Evolutionary conservation across 2,797 vertebrate genomes (phyloP).

Genomic region (Ptychobarbus kaznakovi): DNA sequence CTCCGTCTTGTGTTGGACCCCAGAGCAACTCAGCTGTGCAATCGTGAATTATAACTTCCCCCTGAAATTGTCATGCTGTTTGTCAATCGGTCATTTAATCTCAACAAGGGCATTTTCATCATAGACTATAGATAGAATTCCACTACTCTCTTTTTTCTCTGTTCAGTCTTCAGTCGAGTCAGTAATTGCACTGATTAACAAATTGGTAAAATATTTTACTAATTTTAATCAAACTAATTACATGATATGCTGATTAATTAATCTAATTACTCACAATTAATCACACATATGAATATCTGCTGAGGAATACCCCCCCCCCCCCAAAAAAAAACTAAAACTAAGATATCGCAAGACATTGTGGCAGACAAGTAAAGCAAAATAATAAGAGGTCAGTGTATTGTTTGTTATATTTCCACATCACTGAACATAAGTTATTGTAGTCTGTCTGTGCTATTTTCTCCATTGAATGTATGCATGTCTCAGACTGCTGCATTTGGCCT

Average conservation of each 20-base stretch:
- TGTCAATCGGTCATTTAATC: constrained; percentile 30
- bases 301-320: neutral
- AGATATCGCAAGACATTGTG: neutral
- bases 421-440: neutral
- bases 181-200: constrained; percentile 31
- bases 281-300: neutral
- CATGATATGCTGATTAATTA: neutral
- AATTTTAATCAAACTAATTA: neutral
- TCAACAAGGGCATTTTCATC: constrained; percentile 7
- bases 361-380: neutral
- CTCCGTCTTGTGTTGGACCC: constrained; percentile 26
- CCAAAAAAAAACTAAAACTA: neutral
- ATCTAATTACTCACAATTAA: neutral
- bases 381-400: neutral
- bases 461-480: neutral
- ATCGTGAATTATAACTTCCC: constrained; percentile 35
- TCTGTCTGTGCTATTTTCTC: neutral
- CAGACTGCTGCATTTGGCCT: neutral
- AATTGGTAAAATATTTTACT: constrained; percentile 32
- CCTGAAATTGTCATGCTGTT: constrained; percentile 31
- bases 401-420: neutral
- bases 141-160: neutral
- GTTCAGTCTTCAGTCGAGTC: neutral
- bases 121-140: neutral
- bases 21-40: constrained; percentile 44